Conservation (phyloP, 2,113 vertebrate genomes). For the Dipodomys merriami region DNA sequence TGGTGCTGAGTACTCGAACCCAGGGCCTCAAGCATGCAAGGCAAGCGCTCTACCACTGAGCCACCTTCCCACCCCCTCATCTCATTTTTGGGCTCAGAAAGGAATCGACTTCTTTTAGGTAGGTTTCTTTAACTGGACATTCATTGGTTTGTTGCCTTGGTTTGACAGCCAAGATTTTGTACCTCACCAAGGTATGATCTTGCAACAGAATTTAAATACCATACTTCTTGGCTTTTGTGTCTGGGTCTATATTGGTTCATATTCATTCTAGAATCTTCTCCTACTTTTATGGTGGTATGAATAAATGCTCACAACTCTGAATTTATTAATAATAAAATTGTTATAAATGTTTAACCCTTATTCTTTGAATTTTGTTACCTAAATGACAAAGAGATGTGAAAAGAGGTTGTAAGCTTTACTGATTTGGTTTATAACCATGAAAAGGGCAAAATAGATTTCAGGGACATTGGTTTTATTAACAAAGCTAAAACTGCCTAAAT, state of each 20-base stretch:
- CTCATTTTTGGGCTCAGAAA: neutral
- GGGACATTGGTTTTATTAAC: conserved; percentile 34
- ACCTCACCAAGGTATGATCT: neutral
- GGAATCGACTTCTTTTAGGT: neutral
- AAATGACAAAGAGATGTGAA: neutral
- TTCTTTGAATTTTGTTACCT: neutral
- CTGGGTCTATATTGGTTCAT: neutral
- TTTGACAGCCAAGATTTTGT: conserved; percentile 1
- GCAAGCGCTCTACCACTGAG: too few species aligned
- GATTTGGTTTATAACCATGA: neutral
- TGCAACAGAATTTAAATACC: neutral
- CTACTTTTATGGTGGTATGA: neutral
- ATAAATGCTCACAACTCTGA: neutral
- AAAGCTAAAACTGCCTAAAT: neutral
- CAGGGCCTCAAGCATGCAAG: too few species aligned
- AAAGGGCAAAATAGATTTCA: conserved; percentile 20
- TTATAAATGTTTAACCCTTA: neutral
- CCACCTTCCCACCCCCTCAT: too few species aligned
- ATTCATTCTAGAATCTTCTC: neutral
- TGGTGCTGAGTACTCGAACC: too few species aligned
- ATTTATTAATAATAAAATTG: neutral
- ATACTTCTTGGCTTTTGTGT: neutral
- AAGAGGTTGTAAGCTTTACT: neutral
- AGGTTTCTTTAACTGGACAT: neutral
- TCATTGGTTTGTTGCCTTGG: neutral